A percentile compares a stretch with the other conserved stretches of the same genome.
Conservation (phyloP, 2,888 invertebrate species). For the Agrenia bidenticulata region DNA sequence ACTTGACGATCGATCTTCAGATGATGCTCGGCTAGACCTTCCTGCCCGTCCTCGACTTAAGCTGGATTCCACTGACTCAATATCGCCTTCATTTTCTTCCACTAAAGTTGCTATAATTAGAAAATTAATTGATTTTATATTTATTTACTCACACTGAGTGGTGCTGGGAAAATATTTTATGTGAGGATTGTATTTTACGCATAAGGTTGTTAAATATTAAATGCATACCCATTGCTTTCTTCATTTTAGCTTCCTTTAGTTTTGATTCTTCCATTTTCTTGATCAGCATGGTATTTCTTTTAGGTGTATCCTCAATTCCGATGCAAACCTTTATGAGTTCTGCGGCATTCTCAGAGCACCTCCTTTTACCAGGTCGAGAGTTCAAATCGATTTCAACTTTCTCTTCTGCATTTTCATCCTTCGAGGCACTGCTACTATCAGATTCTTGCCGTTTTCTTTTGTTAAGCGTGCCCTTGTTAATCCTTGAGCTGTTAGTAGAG, state of each 20-base stretch:
- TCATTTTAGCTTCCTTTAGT: slow-evolving; percentile 38
- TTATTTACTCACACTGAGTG: no score
- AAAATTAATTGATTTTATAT: not conserved
- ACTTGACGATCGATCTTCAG: slow-evolving; percentile 52
- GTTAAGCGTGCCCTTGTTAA: slow-evolving; percentile 29
- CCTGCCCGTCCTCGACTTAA: slow-evolving; percentile 44
- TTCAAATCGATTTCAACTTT: slow-evolving; percentile 50
- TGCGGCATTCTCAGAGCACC: slow-evolving; percentile 65
- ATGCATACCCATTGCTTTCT: slow-evolving; percentile 43
- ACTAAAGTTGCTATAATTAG: slow-evolving; percentile 38
- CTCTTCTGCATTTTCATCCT: slow-evolving; percentile 61
- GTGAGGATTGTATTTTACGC: not conserved
- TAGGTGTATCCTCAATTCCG: slow-evolving; percentile 58
- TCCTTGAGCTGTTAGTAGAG: not conserved
- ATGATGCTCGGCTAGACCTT: slow-evolving; percentile 49
- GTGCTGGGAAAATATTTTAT: no score
- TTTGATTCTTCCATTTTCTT: slow-evolving; percentile 51
- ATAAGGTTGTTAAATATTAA: not conserved
- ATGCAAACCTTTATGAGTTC: slow-evolving; percentile 64
- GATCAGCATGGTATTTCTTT: slow-evolving; percentile 45
- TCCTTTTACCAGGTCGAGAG: slow-evolving; percentile 62
- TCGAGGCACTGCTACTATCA: slow-evolving; percentile 71
- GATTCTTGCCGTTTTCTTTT: slow-evolving; percentile 79
- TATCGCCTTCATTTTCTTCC: slow-evolving; percentile 50
- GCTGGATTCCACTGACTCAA: slow-evolving; percentile 43